Conservation (phyloP, 2,888 invertebrate genomes). For the Drosophila rellima region DNA sequence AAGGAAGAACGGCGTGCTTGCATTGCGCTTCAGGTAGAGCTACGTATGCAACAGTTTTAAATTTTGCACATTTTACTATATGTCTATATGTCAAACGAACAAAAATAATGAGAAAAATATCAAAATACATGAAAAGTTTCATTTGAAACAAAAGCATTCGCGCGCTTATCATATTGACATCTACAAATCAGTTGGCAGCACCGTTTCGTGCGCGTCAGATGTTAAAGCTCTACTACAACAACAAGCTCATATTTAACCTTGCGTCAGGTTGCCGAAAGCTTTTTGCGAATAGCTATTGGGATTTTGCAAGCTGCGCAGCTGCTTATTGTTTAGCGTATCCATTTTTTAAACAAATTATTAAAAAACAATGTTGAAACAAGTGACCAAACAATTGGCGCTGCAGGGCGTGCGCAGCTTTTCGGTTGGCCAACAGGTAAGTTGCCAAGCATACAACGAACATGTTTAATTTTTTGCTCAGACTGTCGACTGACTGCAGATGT, state of each 20-base stretch:
- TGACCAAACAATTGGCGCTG: conserved; percentile 87
- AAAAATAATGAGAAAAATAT: conserved; percentile 33
- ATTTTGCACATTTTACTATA: conserved; percentile 21
- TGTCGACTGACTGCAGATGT: conserved; percentile 41
- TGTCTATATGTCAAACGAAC: conserved; percentile 42
- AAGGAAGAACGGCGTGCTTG: conserved; percentile 91
- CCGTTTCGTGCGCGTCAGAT: conserved; percentile 36
- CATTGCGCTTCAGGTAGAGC: conserved; percentile 90
- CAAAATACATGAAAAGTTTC: conserved; percentile 40
- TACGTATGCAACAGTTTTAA: conserved; percentile 85
- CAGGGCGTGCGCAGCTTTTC: conserved; percentile 88
- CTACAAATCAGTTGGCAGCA: conserved; percentile 47
- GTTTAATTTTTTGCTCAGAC: background rate
- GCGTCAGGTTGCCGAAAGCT: conserved; percentile 51
- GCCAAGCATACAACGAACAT: background rate
- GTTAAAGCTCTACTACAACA: conserved; percentile 32
- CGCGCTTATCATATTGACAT: conserved; percentile 5
- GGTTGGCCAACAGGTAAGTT: conserved; percentile 87
- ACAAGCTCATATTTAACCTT: conserved; percentile 42
- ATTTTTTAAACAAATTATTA: conserved; percentile 44
- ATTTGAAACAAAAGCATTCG: conserved; percentile 26
- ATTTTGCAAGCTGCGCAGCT: conserved; percentile 64
- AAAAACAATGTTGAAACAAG: conserved; percentile 88
- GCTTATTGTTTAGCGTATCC: conserved; percentile 58
- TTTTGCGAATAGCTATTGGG: conserved; percentile 58